These are phyloP conservation scores for Temnothorax longispinosus DNA, from an alignment of 1,140 invertebrate genomes.

Conservation along the genomic window DNA sequence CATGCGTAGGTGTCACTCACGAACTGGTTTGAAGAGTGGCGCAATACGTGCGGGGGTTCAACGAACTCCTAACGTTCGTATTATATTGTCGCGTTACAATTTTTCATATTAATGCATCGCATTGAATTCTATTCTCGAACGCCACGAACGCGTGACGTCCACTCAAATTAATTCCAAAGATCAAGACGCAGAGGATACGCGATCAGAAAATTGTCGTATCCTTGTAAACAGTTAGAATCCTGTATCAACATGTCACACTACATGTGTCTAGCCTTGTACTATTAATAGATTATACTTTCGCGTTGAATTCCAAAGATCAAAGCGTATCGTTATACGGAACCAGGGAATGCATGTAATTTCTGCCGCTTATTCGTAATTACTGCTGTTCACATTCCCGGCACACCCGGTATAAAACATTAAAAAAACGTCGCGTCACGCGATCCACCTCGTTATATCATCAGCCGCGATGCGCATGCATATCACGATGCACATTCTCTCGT, in stretches of 20 bases:
- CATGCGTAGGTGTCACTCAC: slow-evolving; percentile 48
- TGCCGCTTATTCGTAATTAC: slow-evolving; percentile 6
- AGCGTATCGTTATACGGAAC: neutral
- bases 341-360: neutral
- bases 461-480: neutral
- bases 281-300: slow-evolving; percentile 10
- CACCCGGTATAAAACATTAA: slow-evolving; percentile 1
- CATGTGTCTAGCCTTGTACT: neutral
- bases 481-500: neutral
- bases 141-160: neutral
- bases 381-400: neutral
- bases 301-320: neutral
- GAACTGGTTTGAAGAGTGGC: slow-evolving; percentile 38
- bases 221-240: neutral
- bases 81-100: neutral
- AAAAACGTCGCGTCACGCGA: slow-evolving; percentile 34
- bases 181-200: neutral
- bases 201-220: neutral
- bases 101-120: neutral
- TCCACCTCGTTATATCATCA: slow-evolving; percentile 32
- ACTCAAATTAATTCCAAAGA: neutral
- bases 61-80: slow-evolving; percentile 29
- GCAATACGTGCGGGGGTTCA: slow-evolving; percentile 50
- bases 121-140: neutral
- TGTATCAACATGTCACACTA: neutral